phyloP scores from a whole-genome alignment of 2,797 vertebrate genomes.

The Lithobates pipiens region DNA sequence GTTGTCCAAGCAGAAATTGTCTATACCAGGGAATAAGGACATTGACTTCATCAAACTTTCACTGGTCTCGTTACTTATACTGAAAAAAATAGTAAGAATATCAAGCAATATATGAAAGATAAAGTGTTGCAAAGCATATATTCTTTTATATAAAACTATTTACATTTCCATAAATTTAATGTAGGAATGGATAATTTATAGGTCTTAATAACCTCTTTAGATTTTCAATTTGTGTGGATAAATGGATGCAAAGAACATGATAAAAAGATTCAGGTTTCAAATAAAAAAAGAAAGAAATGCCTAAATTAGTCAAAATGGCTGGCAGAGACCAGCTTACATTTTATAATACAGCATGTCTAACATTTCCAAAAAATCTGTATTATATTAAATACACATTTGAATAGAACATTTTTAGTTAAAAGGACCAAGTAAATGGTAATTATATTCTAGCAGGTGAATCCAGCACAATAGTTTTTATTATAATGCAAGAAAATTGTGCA shows the following conservation, averaged over 20 bases:
- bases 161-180: not conserved
- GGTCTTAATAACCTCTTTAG: not conserved
- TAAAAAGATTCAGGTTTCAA: not conserved
- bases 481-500: not conserved
- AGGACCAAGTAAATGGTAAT: not conserved
- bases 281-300: not conserved
- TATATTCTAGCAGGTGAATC: not conserved
- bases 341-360: not conserved
- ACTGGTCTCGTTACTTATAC: conserved; percentile 83
- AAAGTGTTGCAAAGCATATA: not conserved
- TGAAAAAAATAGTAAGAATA: conserved; percentile 65
- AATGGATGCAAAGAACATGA: not conserved
- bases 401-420: not conserved
- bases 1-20: conserved; percentile 82
- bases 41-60: conserved; percentile 79
- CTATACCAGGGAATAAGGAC: conserved; percentile 89
- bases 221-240: not conserved
- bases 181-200: not conserved
- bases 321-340: not conserved
- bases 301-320: not conserved
- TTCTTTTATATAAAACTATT: not conserved
- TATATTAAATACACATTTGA: not conserved
- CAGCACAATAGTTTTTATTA: not conserved
- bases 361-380: not conserved
- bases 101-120: not conserved